These are phyloP conservation scores for Reticulitermes lucifugus DNA, from an alignment of 2,888 invertebrate genomes.

Conservation along the genomic window DNA sequence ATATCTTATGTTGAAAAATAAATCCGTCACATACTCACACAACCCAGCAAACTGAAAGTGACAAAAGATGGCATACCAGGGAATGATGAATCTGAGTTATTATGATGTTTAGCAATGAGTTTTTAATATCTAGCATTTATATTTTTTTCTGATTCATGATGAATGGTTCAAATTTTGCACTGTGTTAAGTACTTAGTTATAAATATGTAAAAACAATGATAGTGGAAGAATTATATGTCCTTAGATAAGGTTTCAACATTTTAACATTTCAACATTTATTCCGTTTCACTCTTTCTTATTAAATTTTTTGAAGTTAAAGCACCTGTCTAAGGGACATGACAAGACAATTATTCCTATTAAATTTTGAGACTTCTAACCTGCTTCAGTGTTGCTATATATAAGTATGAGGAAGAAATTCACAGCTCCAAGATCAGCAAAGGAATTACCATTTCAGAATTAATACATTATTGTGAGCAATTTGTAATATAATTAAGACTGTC, in stretches of 20 bases:
- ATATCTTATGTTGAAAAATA: not conserved
- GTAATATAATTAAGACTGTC: constrained; percentile 23
- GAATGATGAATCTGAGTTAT: not conserved
- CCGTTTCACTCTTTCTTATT: not conserved
- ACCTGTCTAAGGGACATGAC: not conserved
- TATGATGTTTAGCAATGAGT: not conserved
- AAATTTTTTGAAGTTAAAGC: not conserved
- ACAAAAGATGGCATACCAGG: not conserved
- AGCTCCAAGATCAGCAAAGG: constrained; percentile 22
- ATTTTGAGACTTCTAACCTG: not conserved
- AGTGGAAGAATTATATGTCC: too few species aligned
- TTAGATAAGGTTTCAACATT: not conserved
- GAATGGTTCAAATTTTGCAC: not conserved
- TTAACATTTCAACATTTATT: not conserved
- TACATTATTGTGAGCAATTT: constrained; percentile 30
- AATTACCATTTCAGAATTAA: constrained; percentile 33
- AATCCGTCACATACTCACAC: not conserved
- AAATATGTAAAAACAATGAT: constrained; percentile 1
- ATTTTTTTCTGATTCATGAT: not conserved
- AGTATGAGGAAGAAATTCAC: constrained; percentile 31
- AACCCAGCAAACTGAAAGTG: not conserved
- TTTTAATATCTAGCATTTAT: not conserved
- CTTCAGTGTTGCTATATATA: not conserved
- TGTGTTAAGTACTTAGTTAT: not conserved
- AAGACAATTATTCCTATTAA: not conserved